Conservation (phyloP, 2,888 invertebrate species). For the Cephus rjabovi region DNA sequence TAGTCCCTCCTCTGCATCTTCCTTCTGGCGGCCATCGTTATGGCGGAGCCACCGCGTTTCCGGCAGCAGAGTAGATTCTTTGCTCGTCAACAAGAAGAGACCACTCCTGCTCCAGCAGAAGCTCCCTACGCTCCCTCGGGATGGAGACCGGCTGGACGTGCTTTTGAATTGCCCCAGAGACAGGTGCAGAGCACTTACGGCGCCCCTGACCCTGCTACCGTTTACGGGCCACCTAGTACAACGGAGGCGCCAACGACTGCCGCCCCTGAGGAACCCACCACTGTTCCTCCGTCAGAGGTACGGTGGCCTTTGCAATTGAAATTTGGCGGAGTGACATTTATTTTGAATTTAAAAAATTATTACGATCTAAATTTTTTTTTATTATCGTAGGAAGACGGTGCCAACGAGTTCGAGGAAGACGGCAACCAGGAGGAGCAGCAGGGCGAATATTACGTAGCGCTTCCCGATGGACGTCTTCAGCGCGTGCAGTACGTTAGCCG, state of each 20-base stretch:
- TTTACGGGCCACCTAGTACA: slow-evolving; percentile 15
- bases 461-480: slow-evolving; percentile 19
- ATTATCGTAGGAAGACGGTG: slow-evolving; percentile 8
- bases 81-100: slow-evolving; percentile 20
- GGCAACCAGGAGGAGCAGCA: slow-evolving; percentile 11
- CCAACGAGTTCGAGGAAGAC: slow-evolving; percentile 16
- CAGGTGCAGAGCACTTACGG: slow-evolving; percentile 15
- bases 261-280: slow-evolving; percentile 16
- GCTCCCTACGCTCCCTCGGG: slow-evolving; percentile 21
- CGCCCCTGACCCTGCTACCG: slow-evolving; percentile 16
- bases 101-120: slow-evolving; percentile 12
- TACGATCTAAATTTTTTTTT: too few relatives aligned
- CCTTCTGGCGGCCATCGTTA: slow-evolving; percentile 1
- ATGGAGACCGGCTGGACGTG: slow-evolving; percentile 19
- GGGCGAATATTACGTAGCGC: slow-evolving; percentile 16
- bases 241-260: slow-evolving; percentile 14
- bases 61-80: slow-evolving; percentile 16
- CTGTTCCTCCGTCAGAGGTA: slow-evolving; percentile 8
- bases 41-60: slow-evolving; percentile 16
- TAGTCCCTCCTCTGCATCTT: slow-evolving; percentile 9
- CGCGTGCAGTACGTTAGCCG: slow-evolving; percentile 20
- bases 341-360: too few relatives aligned
- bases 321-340: too few relatives aligned
- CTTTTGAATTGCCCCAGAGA: slow-evolving; percentile 16
- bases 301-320: too few relatives aligned